Evolutionary conservation across 2,888 invertebrate genomes (phyloP), one percentile per base, ranked within the genome.

Genomic region (Bembecia ichneumoniformis): DNA sequence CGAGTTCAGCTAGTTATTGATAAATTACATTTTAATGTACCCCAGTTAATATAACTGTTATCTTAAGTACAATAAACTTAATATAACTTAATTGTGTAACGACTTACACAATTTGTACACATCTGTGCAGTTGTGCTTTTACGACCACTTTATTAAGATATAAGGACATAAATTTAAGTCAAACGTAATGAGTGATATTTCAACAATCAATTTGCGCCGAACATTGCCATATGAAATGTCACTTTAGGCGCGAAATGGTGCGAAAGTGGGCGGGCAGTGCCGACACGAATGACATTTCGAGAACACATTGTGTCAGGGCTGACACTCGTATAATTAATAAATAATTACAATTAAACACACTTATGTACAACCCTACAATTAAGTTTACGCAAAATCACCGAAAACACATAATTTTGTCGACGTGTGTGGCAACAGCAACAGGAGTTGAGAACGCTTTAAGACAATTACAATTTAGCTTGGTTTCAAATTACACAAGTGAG

Each of bases 281-380:
- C 48, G 54, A 36, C 34, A 40, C 44, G 48, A 51, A 57, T 64
- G 63, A 64, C 62, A 65, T 65, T 65, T 64, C 51, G 54, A 54
- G 53, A 13, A 5, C 15, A 48, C 49, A 13, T 50, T 47, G 51
- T 54, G 56, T 62, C 63, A 65, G 60, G 63, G 65, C 46, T 64
- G 61, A 9, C 60, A 40, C 56, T 3, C 54, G 49, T 46, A 36
- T 47, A 50, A 52, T 49, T 55, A 47, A 47, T 49, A 13, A 40
- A 28, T 28, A 40, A 40, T 40, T 40, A 40, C 14, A 40, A 40
- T 13, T n/a, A 14, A 40, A n/a, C 40, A n/a, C 40, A 40, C 7
- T 40, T 40, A 11, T n/a, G n/a, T 40, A 13, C 40, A n/a, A 40
- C 40, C 14, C 14, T 40, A 13, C 40, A 40, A 40, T 40, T 40